phyloP scores from a whole-genome alignment of 1,140 invertebrate genomes.

The Drosophila pectinifera region DNA sequence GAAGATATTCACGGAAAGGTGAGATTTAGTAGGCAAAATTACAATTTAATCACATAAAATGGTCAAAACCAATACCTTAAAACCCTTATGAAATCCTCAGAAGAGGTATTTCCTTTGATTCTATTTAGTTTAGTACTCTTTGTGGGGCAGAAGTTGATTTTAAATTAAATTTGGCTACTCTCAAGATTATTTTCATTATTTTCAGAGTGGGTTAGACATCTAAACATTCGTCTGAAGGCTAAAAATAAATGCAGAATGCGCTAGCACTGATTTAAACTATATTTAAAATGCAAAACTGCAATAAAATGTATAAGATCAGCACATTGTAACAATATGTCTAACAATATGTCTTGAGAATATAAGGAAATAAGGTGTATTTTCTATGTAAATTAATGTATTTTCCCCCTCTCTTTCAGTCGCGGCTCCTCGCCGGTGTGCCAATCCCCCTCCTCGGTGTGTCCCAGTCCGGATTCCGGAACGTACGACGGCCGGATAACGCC shows the following conservation, averaged over 20 bases:
- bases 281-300: conserved; percentile 1
- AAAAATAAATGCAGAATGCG: conserved; percentile 24
- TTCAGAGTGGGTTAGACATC: background rate
- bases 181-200: conserved; percentile 9
- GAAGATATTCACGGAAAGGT: conserved; percentile 84
- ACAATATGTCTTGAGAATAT: background rate
- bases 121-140: background rate
- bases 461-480: conserved; percentile 81
- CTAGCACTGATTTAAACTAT: conserved; percentile 21
- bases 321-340: background rate
- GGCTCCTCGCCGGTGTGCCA: conserved; percentile 86
- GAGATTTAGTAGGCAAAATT: background rate
- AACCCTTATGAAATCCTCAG: no score
- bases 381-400: conserved; percentile 41
- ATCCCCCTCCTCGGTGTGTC: conserved; percentile 81
- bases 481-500: conserved; percentile 81
- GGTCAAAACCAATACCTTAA: no score
- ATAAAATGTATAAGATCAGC: background rate
- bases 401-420: conserved; percentile 79
- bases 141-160: conserved; percentile 2
- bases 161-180: conserved; percentile 16
- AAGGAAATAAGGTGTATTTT: background rate
- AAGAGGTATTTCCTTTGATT: background rate
- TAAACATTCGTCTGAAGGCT: conserved; percentile 6
- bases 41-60: no score